These are phyloP conservation scores for Bombus difficillimus DNA, from an alignment of 1,140 invertebrate genomes.

Conservation along the genomic window DNA sequence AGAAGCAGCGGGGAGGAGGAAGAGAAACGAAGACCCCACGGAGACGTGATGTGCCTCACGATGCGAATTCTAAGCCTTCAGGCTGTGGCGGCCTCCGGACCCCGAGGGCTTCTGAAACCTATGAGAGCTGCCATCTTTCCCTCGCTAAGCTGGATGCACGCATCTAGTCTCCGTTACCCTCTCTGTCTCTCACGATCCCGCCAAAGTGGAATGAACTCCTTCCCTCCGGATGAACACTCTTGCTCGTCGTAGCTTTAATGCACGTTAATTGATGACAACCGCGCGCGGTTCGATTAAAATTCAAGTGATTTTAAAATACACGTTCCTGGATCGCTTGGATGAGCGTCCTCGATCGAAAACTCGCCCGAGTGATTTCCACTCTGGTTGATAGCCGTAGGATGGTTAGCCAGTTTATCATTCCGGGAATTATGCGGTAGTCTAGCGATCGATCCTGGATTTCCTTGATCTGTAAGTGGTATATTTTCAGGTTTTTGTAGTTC, in stretches of 20 bases:
- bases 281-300: conserved; percentile 36
- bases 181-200: not conserved
- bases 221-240: conserved; percentile 33
- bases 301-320: conserved; percentile 32
- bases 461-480: not conserved
- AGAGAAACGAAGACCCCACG: conserved; percentile 43
- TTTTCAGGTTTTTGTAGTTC: not conserved
- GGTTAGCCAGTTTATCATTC: conserved; percentile 2
- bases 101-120: conserved; percentile 61
- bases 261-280: conserved; percentile 43
- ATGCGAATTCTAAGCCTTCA: conserved; percentile 65
- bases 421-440: no score
- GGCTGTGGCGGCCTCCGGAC: conserved; percentile 54
- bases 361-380: not conserved
- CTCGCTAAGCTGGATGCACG: conserved; percentile 27
- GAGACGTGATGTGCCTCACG: conserved; percentile 63
- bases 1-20: not conserved
- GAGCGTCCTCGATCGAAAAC: not conserved
- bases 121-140: conserved; percentile 51
- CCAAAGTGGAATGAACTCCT: conserved; percentile 46
- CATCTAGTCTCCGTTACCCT: not conserved
- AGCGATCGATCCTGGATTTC: not conserved
- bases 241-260: conserved; percentile 31
- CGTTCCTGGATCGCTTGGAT: not conserved
- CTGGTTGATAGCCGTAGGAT: not conserved